Evolutionary conservation across 2,797 vertebrate genomes (phyloP), one percentile per base, ranked within the genome.

Genomic region (Perodicticus potto): DNA sequence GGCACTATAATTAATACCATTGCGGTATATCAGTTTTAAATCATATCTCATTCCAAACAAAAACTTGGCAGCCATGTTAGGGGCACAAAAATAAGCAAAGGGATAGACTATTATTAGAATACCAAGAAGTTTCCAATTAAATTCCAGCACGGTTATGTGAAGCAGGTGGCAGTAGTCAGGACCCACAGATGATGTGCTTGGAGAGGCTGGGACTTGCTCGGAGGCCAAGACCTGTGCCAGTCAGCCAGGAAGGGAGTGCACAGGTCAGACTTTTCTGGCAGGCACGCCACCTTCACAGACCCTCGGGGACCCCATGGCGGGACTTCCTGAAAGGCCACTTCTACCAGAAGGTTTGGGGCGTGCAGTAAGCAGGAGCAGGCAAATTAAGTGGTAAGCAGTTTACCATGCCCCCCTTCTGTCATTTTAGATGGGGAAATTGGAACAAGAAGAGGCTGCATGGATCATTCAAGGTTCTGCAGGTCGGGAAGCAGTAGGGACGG

Each of bases 21-120:
- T 86, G 85, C 2, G 7, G 65, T 72, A 63, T 93, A 93, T 96
- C 40, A 40, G 70, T 85, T 95, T 86, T 86, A 96, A 91, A 40
- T 67, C 49, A 49, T 89, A 94, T 80, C 88, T 95, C 86, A 89
- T 63, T 87, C 69, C 76, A 91, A 78, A 91, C 43, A 67, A 93
- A 96, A 89, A 11, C 67, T 93, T 96, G 97, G 95, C 95, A 94
- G 72, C 80, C 76, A 20, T 23, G 7, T 29, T 92, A 81, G 23
- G 78, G 13, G 49, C 84, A 74, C 95, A 96, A 97, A 96, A 95
- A 97, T 97, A 96, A 95, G 95, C 78, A 91, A 85, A 93, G 43
- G 29, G 22, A 59, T 25, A 37, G 74, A 55, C 70, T 96, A 95
- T 94, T 96, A 93, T 97, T 97, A 96, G 95, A 70, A 84, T 45